These are phyloP conservation scores for Pitta sordida DNA, from an alignment of 2,113 vertebrate species.

Conservation along the genomic window DNA sequence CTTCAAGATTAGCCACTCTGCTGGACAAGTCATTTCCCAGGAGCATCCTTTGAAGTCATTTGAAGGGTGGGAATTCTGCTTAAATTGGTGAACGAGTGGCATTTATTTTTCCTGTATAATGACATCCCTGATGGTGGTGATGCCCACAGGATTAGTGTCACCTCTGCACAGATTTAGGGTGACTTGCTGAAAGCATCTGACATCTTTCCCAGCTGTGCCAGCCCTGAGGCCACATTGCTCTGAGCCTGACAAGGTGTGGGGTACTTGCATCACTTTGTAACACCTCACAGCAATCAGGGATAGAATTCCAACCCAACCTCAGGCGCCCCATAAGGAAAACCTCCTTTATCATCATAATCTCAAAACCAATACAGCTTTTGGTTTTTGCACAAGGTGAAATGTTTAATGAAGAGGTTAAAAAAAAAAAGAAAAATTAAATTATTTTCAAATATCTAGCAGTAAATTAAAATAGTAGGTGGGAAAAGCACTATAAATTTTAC, in stretches of 20 bases:
- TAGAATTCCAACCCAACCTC: neutral
- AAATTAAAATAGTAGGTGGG: neutral
- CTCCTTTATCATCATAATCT: neutral
- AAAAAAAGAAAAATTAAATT: neutral
- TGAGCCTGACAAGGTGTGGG: no score
- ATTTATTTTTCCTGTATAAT: neutral
- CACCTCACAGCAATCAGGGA: neutral
- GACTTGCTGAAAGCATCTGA: neutral
- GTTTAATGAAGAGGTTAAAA: neutral
- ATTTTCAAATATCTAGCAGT: neutral
- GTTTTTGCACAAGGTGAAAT: neutral
- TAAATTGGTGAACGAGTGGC: rapidly evolving
- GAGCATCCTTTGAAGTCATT: neutral
- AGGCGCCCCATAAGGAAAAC: neutral
- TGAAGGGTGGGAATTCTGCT: neutral
- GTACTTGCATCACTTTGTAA: neutral
- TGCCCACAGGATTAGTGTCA: neutral
- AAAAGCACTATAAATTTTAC: neutral
- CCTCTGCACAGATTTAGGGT: neutral
- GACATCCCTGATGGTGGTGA: neutral
- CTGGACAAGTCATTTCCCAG: neutral
- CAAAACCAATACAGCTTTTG: neutral
- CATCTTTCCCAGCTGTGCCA: neutral
- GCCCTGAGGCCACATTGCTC: no score
- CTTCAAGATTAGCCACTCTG: neutral